Base-by-base conservation (phyloP, 2,797 vertebrate genomes). In the Sternarchorhynchus goeldii region DNA sequence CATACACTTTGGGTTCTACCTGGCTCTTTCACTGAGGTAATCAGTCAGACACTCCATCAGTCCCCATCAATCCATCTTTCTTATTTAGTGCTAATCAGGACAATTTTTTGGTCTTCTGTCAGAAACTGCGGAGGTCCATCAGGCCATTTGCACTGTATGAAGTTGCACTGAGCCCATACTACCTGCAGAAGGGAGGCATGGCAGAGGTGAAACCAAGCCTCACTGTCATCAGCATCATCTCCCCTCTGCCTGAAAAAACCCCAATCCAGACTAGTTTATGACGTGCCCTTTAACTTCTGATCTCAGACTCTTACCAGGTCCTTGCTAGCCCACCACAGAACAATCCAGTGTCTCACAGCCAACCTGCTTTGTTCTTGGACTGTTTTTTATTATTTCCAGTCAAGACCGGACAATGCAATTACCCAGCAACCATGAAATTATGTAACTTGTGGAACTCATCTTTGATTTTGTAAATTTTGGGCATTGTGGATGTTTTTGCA, bases 1-100 rank as follows among this genome's bases (percentile, higher is more conserved):
- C 93, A 94, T 87, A 94, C 93, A 1, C 32, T 94, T 77, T 93
- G 91, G 90, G 86, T 91, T 67, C 88, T 93, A 34, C 90, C 92
- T 41, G 93, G 93, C 34, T 90, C 93, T 6, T 58, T 92, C 66
- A 79, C 68, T 25, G 81, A 94, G 92, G 93, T 93, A 79, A 53
- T n/a, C 25, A 45, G 39, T 62, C 17, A 21, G 10, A 4, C 8
- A 6, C 14, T 36, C 12, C 4, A 2, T 3, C 25, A 73, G 5
- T 5, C 62, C 18, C 5, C 67, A 68, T 20, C 8, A 17, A 17
- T 36, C 6, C 25, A 12, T 57, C 32, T 67, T 12, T 41, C 2
- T 0, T 45, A 14, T 20, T 64, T 31, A 32, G 3, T 63, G 25
- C 25, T 25, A 25, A 25, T 1, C 25, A 25, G 25, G 25, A 25